Conservation (phyloP, 2,797 vertebrate genomes). For the Bovichtus diacanthus region DNA sequence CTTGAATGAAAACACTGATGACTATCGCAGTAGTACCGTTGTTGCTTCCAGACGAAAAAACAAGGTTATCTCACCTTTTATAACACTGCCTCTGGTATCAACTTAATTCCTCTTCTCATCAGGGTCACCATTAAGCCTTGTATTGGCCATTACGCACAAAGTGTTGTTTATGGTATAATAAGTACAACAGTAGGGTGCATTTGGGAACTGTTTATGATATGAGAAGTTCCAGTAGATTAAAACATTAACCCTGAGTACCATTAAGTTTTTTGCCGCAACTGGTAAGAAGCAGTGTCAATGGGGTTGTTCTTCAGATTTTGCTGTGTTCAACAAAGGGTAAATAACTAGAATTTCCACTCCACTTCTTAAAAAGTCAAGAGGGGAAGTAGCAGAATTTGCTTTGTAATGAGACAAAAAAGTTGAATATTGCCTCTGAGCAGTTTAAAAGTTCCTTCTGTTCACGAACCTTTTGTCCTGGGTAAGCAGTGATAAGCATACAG, state of each 20-base stretch:
- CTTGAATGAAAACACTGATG: slow-evolving; percentile 66
- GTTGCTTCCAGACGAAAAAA: slow-evolving; percentile 39
- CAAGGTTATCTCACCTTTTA: slow-evolving; percentile 63
- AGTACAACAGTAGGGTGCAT: slow-evolving; percentile 22
- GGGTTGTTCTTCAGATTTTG: slow-evolving; percentile 8
- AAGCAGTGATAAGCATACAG: slow-evolving; percentile 54
- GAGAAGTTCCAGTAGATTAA: slow-evolving; percentile 16
- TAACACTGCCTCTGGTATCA: slow-evolving; percentile 30
- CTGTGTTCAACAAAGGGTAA: slow-evolving; percentile 16
- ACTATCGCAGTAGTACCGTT: slow-evolving; percentile 51
- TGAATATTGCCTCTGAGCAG: slow-evolving; percentile 29
- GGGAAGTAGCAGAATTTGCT: not conserved
- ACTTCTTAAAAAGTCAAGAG: slow-evolving; percentile 6
- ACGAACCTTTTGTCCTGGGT: slow-evolving; percentile 43
- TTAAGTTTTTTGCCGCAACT: not conserved
- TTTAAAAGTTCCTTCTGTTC: slow-evolving; percentile 49
- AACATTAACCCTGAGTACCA: slow-evolving; percentile 36
- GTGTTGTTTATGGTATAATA: slow-evolving; percentile 48
- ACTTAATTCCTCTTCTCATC: slow-evolving; percentile 51
- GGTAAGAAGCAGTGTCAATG: not conserved
- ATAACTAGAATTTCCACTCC: slow-evolving; percentile 2
- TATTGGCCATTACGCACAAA: slow-evolving; percentile 44
- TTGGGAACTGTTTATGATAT: slow-evolving; percentile 43
- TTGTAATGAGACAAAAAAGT: slow-evolving; percentile 22
- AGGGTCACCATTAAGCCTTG: slow-evolving; percentile 49